Evolutionary conservation across 2,797 vertebrate genomes (phyloP).

Genomic region (Rallus crepitans): DNA sequence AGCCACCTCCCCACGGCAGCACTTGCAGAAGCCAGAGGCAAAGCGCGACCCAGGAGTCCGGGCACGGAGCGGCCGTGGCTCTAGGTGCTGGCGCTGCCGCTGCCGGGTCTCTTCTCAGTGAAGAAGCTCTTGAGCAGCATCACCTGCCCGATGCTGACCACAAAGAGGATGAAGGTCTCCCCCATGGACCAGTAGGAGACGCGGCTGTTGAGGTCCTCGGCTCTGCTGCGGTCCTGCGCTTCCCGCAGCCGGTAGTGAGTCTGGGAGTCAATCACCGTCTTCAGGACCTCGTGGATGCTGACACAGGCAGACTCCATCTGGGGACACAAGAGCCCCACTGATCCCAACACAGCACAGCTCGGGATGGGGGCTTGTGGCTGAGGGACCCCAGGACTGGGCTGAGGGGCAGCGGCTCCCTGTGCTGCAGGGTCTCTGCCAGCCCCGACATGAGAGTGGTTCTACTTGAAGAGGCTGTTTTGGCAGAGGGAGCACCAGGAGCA

Average conservation of each 20-base stretch:
- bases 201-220: constrained; percentile 84
- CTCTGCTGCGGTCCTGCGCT: constrained; percentile 86
- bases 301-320: constrained; percentile 91
- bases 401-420: neutral
- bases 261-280: constrained; percentile 86
- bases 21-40: neutral
- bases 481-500: neutral
- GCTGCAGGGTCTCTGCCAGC: neutral
- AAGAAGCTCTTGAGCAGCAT: constrained; percentile 93
- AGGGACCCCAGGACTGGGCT: rapidly evolving
- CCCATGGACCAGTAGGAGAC: constrained; percentile 89
- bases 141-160: constrained; percentile 89
- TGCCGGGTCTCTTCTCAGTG: constrained; percentile 80
- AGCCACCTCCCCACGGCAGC: neutral
- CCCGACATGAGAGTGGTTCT: rapidly evolving
- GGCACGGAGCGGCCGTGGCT: neutral
- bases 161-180: constrained; percentile 86
- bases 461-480: neutral
- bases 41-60: neutral
- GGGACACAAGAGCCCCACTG: rapidly evolving
- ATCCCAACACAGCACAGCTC: rapidly evolving
- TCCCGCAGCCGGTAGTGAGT: constrained; percentile 88
- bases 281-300: constrained; percentile 89
- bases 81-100: constrained; percentile 77
- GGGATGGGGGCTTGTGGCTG: rapidly evolving